Evolutionary conservation across 2,113 vertebrate species (phyloP).

Genomic region (Eulacestoma nigropectus): DNA sequence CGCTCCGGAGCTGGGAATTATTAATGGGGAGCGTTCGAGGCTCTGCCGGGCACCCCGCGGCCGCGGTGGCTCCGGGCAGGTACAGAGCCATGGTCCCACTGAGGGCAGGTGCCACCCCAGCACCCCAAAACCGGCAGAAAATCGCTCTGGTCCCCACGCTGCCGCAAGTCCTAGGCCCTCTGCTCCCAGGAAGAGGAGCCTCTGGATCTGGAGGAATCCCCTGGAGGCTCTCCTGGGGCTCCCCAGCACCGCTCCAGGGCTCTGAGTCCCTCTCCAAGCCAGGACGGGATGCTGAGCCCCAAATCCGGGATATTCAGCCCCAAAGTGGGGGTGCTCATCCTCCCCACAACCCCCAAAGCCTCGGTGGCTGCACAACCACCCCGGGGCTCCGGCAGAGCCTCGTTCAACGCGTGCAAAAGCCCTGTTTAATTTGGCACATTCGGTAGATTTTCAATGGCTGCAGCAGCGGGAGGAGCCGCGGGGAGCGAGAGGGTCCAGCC

Average conservation of each 20-base stretch:
- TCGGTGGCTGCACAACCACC: not conserved
- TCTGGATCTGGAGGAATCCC: not conserved
- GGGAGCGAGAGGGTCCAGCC: fast-evolving
- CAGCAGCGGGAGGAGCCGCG: not conserved
- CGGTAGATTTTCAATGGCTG: not conserved
- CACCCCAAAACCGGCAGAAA: not conserved
- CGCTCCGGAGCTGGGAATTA: not conserved
- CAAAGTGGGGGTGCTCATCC: fast-evolving
- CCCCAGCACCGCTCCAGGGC: fast-evolving
- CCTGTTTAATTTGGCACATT: not conserved
- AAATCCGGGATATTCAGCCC: not conserved
- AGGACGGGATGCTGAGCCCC: not conserved
- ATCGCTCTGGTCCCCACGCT: fast-evolving
- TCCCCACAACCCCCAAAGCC: not conserved
- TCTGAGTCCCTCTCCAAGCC: not conserved
- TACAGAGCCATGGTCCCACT: fast-evolving
- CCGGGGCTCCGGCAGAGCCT: not conserved
- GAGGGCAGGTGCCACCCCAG: fast-evolving
- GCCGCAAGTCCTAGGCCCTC: not conserved
- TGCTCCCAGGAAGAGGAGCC: not conserved
- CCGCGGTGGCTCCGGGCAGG: fast-evolving
- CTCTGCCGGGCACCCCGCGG: not conserved
- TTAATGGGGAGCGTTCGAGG: fast-evolving
- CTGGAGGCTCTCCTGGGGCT: not conserved
- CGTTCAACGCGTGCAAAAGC: not conserved